phyloP scores from a whole-genome alignment of 2,797 vertebrate species.

The Pipistrellus pygmaeus region DNA sequence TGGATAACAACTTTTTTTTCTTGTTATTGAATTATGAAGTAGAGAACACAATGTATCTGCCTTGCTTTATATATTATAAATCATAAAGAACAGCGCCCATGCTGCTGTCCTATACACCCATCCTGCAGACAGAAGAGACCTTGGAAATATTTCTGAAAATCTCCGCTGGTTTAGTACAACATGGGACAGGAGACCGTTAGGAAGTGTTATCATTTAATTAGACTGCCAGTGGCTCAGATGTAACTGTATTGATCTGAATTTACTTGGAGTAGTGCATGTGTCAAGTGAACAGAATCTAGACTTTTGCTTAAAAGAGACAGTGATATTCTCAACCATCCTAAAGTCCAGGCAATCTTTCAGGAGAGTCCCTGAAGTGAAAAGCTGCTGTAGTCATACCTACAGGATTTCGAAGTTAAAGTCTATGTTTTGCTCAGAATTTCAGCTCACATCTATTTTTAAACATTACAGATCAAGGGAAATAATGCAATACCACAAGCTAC shows the following conservation, averaged over 20 bases:
- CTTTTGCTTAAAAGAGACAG: neutral
- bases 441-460: neutral
- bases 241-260: neutral
- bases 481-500: neutral
- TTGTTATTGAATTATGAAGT: slow-evolving; percentile 7
- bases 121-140: neutral
- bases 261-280: neutral
- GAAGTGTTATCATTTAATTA: slow-evolving; percentile 48
- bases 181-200: neutral
- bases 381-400: neutral
- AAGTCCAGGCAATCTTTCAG: neutral
- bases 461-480: neutral
- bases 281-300: neutral
- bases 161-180: neutral
- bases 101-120: neutral
- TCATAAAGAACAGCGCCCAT: neutral
- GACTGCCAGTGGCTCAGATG: neutral
- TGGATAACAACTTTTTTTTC: neutral
- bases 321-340: neutral
- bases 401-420: neutral
- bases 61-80: neutral
- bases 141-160: slow-evolving; percentile 38
- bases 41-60: neutral
- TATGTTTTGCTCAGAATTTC: slow-evolving; percentile 26
- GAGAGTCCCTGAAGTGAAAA: neutral